phyloP scores from a whole-genome alignment of 2,113 vertebrate genomes.

The Paramormyrops kingsleyae region DNA sequence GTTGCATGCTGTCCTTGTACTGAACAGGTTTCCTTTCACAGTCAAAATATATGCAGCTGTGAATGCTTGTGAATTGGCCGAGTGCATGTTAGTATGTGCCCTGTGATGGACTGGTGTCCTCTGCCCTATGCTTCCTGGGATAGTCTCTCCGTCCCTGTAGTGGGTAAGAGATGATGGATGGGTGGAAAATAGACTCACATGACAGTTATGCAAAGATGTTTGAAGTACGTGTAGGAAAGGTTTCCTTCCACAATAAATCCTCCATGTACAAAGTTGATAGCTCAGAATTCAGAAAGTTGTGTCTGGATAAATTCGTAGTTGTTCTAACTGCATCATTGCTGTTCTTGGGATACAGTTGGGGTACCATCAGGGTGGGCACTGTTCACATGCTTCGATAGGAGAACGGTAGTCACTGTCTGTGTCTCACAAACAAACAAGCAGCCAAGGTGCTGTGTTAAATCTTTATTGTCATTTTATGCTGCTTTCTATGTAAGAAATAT shows the following conservation, averaged over 20 bases:
- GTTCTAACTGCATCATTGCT: neutral
- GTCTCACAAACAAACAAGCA: constrained; percentile 18
- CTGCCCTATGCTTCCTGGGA: neutral
- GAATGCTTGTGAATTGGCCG: neutral
- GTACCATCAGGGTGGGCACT: neutral
- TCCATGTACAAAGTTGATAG: neutral
- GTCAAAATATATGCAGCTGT: neutral
- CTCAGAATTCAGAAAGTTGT: neutral
- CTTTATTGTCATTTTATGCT: constrained; percentile 18
- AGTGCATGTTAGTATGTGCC: neutral
- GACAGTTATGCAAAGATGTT: neutral
- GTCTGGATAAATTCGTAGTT: neutral
- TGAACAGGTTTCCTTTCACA: neutral
- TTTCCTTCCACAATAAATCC: neutral
- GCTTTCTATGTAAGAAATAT: constrained; percentile 58
- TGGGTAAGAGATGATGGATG: neutral
- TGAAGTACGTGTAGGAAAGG: neutral
- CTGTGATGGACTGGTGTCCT: neutral
- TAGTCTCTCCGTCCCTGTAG: neutral
- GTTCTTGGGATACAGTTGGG: neutral
- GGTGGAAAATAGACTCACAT: neutral
- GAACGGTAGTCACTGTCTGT: neutral
- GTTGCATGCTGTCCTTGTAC: neutral
- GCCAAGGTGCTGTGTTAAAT: constrained; percentile 7
- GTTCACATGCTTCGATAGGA: neutral